Base-by-base conservation (phyloP, 1,140 invertebrate species). In the Chironomus tepperi region DNA sequence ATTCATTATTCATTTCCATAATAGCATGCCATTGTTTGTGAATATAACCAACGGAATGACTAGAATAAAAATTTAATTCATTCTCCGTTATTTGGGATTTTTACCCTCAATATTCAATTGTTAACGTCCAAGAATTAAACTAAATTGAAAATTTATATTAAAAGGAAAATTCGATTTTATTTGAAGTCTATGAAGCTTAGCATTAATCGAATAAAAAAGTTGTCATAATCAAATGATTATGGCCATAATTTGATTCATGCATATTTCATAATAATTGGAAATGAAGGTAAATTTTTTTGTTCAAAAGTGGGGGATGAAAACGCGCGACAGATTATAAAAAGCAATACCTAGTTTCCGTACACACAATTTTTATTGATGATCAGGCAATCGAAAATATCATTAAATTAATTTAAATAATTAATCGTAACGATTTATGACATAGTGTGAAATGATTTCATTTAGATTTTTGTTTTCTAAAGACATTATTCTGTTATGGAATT, bases 221-320 rank as follows among this genome's bases (percentile, higher is more conserved):
- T 70, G 65, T 70, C 65, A 70, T 70, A 70, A 70, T 70, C 65
- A 70, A 70, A 70, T 70, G 65, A 70, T 70, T 70, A 70, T 70
- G 65, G 18, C 19, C 18, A 70, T 70, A 70, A 70, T 70, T 70
- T 16, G 65, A 70, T 70, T 70, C 19, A 70, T 70, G 18, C 65
- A 70, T 70, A 70, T 18, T 70, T 70, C 18, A 70, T 70, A 16
- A 19, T 70, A 70, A 70, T 70, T 70, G 47, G 10, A 12, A n/a
- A 34, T 34, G 24, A 34, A 34, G 24, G 24, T 34, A 34, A 34
- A 2, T 34, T 34, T 34, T 34, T 34, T 34, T n/a, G 47, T n/a
- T n/a, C 5, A n/a, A 57, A 57, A n/a, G 47, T n/a, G 47, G 47
- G 47, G 47, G 47, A 57, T 57, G 47, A 57, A 12, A n/a, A 15